phyloP scores from a whole-genome alignment of 2,888 invertebrate species.

The Cephus pulcher region DNA sequence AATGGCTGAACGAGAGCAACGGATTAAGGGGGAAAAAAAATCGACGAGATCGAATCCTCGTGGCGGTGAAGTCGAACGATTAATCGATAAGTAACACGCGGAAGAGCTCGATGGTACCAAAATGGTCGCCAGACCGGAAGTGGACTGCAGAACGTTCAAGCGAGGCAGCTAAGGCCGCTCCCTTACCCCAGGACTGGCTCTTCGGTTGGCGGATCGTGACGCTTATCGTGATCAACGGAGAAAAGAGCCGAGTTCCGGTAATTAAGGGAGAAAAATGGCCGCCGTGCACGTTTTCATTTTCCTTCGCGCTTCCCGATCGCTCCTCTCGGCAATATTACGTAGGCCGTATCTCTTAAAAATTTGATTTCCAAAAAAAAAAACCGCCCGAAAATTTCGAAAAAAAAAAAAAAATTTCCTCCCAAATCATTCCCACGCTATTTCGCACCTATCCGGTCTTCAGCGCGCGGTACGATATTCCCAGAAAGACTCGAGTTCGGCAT shows the following conservation, averaged over 20 bases:
- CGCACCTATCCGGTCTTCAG: background rate
- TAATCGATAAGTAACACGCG: background rate
- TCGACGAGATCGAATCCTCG: background rate
- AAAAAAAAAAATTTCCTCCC: too few relatives aligned
- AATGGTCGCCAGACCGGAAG: conserved; percentile 52
- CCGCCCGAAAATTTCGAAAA: too few relatives aligned
- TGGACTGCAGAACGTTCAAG: conserved; percentile 38
- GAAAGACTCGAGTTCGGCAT: background rate
- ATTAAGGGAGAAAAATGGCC: conserved; percentile 38
- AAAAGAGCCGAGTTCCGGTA: conserved; percentile 47
- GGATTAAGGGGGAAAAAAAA: background rate
- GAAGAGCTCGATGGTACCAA: conserved; percentile 9
- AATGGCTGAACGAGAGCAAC: too few relatives aligned
- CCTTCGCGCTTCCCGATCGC: background rate
- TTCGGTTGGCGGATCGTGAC: conserved; percentile 45
- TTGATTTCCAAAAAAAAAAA: background rate
- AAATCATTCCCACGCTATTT: background rate
- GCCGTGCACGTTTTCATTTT: conserved; percentile 41
- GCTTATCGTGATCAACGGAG: conserved; percentile 50
- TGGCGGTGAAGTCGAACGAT: background rate
- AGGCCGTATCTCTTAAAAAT: background rate
- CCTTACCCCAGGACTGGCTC: conserved; percentile 34
- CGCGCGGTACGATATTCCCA: background rate
- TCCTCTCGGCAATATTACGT: background rate
- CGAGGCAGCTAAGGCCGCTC: conserved; percentile 41